phyloP scores from a whole-genome alignment of 1,140 invertebrate species.

The Charaxes varanes region DNA sequence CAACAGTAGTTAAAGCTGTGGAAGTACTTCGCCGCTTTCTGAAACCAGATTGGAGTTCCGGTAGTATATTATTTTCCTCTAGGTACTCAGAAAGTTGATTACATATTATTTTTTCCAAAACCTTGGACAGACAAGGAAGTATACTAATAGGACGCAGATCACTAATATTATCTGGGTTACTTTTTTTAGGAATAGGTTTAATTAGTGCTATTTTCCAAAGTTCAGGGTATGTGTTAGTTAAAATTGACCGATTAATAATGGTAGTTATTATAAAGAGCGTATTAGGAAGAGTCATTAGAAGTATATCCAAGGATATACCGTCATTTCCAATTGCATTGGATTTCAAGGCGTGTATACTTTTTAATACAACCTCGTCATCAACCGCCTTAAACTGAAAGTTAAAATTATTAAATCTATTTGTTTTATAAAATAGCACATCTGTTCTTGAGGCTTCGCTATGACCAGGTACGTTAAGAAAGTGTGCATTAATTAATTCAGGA shows the following conservation, averaged over 20 bases:
- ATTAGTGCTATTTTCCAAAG: constrained; percentile 10
- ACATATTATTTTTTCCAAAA: constrained; percentile 6
- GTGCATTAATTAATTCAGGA: no score
- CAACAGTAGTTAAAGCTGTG: no score
- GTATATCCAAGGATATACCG: constrained; percentile 8
- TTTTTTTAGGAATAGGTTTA: constrained; percentile 9
- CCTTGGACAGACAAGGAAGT: constrained; percentile 13
- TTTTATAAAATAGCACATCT: no score
- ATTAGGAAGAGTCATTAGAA: constrained; percentile 5
- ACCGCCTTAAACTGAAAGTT: no score
- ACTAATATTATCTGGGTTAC: constrained; percentile 1
- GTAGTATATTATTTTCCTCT: no score
- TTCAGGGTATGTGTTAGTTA: background rate
- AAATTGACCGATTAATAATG: constrained; percentile 8
- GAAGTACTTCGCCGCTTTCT: no score
- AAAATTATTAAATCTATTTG: no score
- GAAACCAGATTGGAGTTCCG: no score
- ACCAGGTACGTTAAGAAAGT: no score
- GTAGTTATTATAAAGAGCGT: constrained; percentile 1
- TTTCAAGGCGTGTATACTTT: no score
- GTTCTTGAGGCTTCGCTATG: no score
- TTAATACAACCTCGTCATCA: no score
- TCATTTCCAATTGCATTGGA: constrained; percentile 6
- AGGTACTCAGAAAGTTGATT: background rate
- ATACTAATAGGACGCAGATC: constrained; percentile 12